Evolutionary conservation across 2,888 invertebrate genomes (phyloP).

Genomic region (Clitarchus hookeri): DNA sequence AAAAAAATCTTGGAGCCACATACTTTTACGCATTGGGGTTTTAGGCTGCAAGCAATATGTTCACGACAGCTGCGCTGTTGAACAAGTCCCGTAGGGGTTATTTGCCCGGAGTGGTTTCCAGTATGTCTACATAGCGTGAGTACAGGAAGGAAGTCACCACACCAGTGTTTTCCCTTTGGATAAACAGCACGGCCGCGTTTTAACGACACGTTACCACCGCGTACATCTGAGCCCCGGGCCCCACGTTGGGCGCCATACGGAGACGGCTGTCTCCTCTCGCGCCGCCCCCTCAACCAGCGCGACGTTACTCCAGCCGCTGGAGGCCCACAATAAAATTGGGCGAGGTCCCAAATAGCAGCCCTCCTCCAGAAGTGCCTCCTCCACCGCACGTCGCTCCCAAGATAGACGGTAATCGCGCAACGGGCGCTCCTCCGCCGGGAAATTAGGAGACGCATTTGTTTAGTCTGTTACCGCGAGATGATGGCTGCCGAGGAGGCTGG

Average conservation of each 20-base stretch:
- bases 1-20: no score
- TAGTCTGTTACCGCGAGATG: slow-evolving; percentile 8
- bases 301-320: not conserved
- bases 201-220: not conserved
- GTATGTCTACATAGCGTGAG: no score
- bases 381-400: not conserved
- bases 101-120: no score
- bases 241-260: not conserved
- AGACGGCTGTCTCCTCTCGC: not conserved
- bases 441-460: not conserved
- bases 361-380: no score
- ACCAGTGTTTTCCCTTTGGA: not conserved
- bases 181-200: not conserved
- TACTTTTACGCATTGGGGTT: no score
- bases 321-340: not conserved
- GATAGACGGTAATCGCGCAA: not conserved
- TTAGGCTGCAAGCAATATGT: no score
- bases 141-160: not conserved
- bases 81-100: no score
- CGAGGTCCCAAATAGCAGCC: not conserved
- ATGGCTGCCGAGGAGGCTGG: not conserved
- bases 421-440: not conserved
- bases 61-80: no score
- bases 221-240: not conserved
- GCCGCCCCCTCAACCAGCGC: not conserved